Evolutionary conservation across 2,888 invertebrate genomes (phyloP), one percentile per base, ranked within the genome.

Genomic region (Tachina fera): DNA sequence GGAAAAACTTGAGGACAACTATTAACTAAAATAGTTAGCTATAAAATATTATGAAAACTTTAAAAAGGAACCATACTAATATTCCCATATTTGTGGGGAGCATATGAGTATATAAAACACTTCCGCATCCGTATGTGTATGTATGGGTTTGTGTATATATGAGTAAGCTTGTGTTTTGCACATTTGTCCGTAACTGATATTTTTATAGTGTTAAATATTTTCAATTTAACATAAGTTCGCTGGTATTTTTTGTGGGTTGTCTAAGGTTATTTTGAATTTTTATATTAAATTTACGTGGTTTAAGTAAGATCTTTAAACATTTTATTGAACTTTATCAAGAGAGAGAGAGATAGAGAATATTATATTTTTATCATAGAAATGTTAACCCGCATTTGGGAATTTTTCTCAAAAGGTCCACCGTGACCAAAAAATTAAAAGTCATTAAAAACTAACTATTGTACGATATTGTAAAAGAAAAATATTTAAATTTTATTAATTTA

Each of bases 161-260:
- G 31, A 31, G 31, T 31, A 31, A 47, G 39, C 10, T 47, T n/a
- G 39, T 58, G n/a, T 68, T 58, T 77, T 56, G 43, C 49, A 70
- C 67, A 74, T 61, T 72, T 60, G 16, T n/a, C 16, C 71, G 47
- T 76, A 49, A 56, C 72, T 72, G 65, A 58, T 45, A 53, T 81
- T 67, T 76, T 71, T 79, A 16, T 70, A 84, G 80, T 81, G 77
- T 74, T 84, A 81, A 81, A 81, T 77, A 72, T 77, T 76, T 76
- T 72, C 68, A 63, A 79, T 81, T 84, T 84, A 68, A 68, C 72
- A 81, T 63, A 31, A 72, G 49, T 76, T 72, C 61, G 76, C 51
- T 49, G 76, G 53, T 51, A 67, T 72, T 72, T 79, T 76, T 71
- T 70, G 75, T 56, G 31, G 68, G 8, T 71, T 67, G 13, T 43